These are phyloP conservation scores for Phalera bucephala DNA, from an alignment of 2,888 invertebrate species.

Conservation along the genomic window DNA sequence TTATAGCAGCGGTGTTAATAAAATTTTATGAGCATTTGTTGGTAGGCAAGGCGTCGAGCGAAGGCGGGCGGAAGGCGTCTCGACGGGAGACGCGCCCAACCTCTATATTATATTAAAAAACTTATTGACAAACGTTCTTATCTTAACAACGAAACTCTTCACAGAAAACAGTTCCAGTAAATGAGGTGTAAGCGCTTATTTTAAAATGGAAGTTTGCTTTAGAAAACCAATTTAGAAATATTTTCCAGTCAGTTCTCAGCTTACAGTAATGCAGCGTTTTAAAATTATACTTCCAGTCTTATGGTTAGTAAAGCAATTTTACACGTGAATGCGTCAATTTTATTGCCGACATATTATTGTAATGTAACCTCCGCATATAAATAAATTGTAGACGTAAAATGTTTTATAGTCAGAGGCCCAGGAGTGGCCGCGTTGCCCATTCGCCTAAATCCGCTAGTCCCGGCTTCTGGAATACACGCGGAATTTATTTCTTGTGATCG, in stretches of 20 bases:
- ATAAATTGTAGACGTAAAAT: constrained; percentile 54
- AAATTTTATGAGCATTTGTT: constrained; percentile 47
- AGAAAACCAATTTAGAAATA: neutral
- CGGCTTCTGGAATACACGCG: constrained; percentile 30
- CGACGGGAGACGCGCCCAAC: constrained; percentile 39
- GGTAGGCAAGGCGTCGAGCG: constrained; percentile 34
- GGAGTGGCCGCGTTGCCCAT: constrained; percentile 29
- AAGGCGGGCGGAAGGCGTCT: constrained; percentile 49
- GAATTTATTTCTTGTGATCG: constrained; percentile 44
- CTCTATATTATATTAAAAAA: constrained; percentile 44
- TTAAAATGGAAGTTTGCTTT: neutral
- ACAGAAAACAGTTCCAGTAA: constrained; percentile 16
- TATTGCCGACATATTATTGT: constrained; percentile 60
- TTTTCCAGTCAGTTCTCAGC: neutral
- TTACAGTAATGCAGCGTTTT: constrained; percentile 6
- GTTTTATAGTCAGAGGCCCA: constrained; percentile 46
- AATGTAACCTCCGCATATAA: constrained; percentile 56
- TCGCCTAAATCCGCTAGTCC: constrained; percentile 39
- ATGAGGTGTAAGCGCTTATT: constrained; percentile 11
- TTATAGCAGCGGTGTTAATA: constrained; percentile 33
- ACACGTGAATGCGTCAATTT: constrained; percentile 50
- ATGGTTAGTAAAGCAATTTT: constrained; percentile 39
- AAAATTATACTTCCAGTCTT: too few relatives aligned
- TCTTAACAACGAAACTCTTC: constrained; percentile 34
- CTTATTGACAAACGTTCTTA: constrained; percentile 41